Percentiles rank a stretch among this genome's conserved stretches.
These are phyloP conservation scores for Ptiloglossa arizonensis DNA, from an alignment of 1,140 invertebrate genomes.

Conservation along the genomic window DNA sequence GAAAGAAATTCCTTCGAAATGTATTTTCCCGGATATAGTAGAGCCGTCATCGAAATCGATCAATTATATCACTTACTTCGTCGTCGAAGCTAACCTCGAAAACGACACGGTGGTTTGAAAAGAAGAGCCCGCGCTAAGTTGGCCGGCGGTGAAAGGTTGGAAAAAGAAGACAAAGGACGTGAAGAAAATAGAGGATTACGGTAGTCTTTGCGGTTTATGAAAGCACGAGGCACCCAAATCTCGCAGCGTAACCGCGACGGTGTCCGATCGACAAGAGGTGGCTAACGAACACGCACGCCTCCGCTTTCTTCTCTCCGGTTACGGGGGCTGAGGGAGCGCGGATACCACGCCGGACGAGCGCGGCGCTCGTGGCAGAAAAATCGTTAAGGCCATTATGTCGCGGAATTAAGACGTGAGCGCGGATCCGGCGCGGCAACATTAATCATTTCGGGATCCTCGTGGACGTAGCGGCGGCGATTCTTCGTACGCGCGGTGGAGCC, in stretches of 20 bases:
- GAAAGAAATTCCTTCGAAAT: too few species aligned
- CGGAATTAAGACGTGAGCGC: conserved; percentile 48
- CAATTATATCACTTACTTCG: too few species aligned
- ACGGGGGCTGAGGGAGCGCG: neutral
- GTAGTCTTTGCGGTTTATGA: conserved; percentile 21
- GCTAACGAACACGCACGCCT: conserved; percentile 41
- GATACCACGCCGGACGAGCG: neutral
- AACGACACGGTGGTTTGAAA: too few species aligned
- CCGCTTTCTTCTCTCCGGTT: conserved; percentile 2
- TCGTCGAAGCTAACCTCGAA: too few species aligned
- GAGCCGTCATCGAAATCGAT: too few species aligned
- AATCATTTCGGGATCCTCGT: conserved; percentile 33
- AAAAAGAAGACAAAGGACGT: neutral
- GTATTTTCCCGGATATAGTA: too few species aligned
- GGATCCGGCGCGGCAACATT: conserved; percentile 33
- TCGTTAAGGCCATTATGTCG: conserved; percentile 49
- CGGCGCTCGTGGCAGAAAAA: conserved; percentile 8
- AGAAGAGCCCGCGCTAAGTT: too few species aligned
- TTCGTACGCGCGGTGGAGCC: neutral
- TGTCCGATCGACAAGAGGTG: conserved; percentile 34
- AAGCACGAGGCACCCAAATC: neutral
- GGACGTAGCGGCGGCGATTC: neutral
- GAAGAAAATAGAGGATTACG: neutral
- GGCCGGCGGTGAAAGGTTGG: too few species aligned
- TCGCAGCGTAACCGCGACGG: conserved; percentile 7